Base-by-base conservation (phyloP, 2,797 vertebrate genomes). In the Chaenodraco wilsoni region DNA sequence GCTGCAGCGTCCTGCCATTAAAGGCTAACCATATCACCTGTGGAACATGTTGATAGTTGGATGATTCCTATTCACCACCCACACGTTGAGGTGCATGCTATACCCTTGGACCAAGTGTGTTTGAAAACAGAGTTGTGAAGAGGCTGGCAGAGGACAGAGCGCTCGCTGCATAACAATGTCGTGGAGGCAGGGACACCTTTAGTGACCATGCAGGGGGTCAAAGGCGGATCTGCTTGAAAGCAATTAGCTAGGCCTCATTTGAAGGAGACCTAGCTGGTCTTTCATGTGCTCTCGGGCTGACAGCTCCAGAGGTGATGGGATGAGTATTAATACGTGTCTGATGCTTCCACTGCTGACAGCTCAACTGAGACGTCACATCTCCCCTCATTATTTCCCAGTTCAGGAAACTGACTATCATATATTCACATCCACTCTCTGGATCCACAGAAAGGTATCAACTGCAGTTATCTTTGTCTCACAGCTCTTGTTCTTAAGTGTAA, bases 291-390 rank as follows among this genome's bases (percentile, higher is more conserved):
- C 83, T 74, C 85, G 70, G 81, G 49, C 74, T 84, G 89, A 86
- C 86, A 81, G 87, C 81, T 85, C 64, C 85, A 82, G 83, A 77
- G 71, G 76, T 87, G 88, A 88, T 59, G 76, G 79, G 69, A 72
- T 83, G 81, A 90, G 90, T 91, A 90, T 92, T 88, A 91, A 91
- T 88, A 86, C 71, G 58, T 75, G 69, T 88, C 71, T 78, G 87
- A 89, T 76, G 78, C 70, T 61, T 79, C 84, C 72, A 51, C 50
- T 45, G 55, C 72, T 82, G 89, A 86, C 86, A 91, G 78, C 78
- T 83, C 76, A 81, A 85, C 80, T 72, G 60, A 67, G 82, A 69
- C 76, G 54, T 89, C 81, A 65, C 57, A 84, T 76, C 68, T 33
- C 65, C 44, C 67, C 82, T 91, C 86, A 89, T 92, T 92, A 92